Conservation (phyloP, 2,888 invertebrate genomes). For the Steinernema hermaphroditum region DNA sequence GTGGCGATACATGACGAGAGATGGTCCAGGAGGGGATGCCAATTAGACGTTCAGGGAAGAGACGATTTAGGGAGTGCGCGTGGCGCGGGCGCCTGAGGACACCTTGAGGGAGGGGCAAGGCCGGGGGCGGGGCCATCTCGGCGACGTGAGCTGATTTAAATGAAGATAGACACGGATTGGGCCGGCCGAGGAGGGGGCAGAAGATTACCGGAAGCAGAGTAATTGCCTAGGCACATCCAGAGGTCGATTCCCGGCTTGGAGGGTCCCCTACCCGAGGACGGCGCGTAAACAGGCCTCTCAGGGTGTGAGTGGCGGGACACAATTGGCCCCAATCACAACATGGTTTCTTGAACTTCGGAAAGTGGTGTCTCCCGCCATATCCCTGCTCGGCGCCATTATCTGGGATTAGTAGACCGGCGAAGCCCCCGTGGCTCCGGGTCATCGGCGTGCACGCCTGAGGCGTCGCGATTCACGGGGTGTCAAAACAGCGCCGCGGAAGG, state of each 20-base stretch:
- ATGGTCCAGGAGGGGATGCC: background rate
- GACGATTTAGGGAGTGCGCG: background rate
- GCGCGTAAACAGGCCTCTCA: too few relatives aligned
- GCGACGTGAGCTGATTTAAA: conserved; percentile 4
- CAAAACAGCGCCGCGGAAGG: conserved; percentile 1
- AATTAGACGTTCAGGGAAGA: conserved; percentile 3
- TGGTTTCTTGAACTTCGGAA: conserved; percentile 12
- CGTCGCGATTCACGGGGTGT: background rate
- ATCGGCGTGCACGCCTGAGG: background rate
- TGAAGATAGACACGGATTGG: background rate
- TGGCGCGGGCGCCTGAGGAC: background rate
- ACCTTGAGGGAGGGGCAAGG: background rate
- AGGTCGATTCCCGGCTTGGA: too few relatives aligned
- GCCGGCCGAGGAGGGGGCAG: background rate
- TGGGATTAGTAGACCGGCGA: conserved; percentile 6
- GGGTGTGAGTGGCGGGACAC: background rate
- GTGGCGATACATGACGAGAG: conserved; percentile 21
- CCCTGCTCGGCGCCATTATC: background rate
- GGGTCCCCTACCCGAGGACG: too few relatives aligned
- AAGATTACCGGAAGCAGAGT: too few relatives aligned
- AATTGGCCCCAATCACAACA: background rate
- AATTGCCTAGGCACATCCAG: too few relatives aligned
- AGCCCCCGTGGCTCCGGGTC: background rate
- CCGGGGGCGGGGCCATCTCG: background rate
- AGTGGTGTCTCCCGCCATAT: background rate